Percentiles rank a stretch among this genome's conserved stretches.
phyloP scores from a whole-genome alignment of 2,113 vertebrate species.

The Perca fluviatilis region DNA sequence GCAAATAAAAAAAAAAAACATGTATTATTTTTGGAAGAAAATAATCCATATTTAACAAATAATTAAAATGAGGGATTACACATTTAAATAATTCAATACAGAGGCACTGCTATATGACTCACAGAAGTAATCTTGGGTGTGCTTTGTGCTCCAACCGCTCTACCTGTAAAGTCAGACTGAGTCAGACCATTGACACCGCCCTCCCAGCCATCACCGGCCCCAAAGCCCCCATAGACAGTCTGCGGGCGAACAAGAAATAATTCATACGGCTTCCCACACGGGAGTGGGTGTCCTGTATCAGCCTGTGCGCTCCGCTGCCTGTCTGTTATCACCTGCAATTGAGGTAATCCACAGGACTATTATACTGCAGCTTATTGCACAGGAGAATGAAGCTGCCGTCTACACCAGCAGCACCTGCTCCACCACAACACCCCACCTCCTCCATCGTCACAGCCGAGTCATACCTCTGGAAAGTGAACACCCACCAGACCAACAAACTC shows the following conservation, averaged over 20 bases:
- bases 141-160: slow-evolving; percentile 37
- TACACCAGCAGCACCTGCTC: slow-evolving; percentile 50
- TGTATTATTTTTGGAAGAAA: too few relatives aligned
- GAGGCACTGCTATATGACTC: slow-evolving; percentile 58
- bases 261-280: slow-evolving; percentile 91
- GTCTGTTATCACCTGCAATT: slow-evolving; percentile 94
- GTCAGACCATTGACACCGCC: slow-evolving; percentile 38
- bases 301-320: slow-evolving; percentile 86
- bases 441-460: slow-evolving; percentile 73
- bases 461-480: slow-evolving; percentile 85
- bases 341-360: slow-evolving; percentile 89
- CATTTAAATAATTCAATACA: not conserved
- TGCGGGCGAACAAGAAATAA: slow-evolving; percentile 89
- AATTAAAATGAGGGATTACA: not conserved
- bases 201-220: slow-evolving; percentile 59
- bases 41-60: not conserved
- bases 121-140: slow-evolving; percentile 43
- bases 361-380: slow-evolving; percentile 87
- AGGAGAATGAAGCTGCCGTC: slow-evolving; percentile 84
- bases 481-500: slow-evolving; percentile 65
- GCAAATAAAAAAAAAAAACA: too few relatives aligned
- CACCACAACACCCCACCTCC: slow-evolving; percentile 21
- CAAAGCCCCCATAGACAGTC: slow-evolving; percentile 79
- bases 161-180: slow-evolving; percentile 55
- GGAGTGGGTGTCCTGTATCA: slow-evolving; percentile 89